These are phyloP conservation scores for Xerus inauris DNA, from an alignment of 2,113 vertebrate species.

Conservation along the genomic window DNA sequence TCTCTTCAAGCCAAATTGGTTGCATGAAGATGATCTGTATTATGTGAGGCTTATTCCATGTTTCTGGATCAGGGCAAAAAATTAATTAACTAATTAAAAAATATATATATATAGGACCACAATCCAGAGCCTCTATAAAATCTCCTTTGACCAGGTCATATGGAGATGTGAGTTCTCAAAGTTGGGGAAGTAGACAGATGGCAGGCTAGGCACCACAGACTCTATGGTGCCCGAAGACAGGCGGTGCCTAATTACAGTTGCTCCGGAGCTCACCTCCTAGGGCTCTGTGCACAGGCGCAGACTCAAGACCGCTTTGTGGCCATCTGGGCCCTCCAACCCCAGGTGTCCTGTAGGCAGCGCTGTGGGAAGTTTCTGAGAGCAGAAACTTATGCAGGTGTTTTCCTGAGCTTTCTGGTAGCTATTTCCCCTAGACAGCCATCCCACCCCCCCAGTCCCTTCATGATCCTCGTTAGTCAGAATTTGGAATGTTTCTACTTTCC, in stretches of 20 bases:
- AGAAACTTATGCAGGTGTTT: not conserved
- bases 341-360: not conserved
- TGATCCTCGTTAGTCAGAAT: not conserved
- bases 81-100: not conserved
- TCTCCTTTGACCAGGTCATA: not conserved
- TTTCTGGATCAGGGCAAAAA: not conserved
- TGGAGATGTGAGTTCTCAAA: slow-evolving; percentile 12
- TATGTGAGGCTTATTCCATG: not conserved
- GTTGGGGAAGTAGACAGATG: slow-evolving; percentile 25
- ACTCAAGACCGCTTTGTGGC: not conserved
- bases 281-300: not conserved
- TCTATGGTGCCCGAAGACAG: not conserved
- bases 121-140: not conserved
- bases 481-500: slow-evolving; percentile 29
- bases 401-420: not conserved
- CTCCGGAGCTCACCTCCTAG: accelerated
- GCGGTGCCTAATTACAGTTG: not conserved
- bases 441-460: not conserved
- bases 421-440: not conserved
- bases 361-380: not conserved
- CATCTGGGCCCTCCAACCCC: not conserved
- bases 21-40: not conserved
- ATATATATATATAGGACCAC: not conserved
- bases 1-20: not conserved
- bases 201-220: not conserved